These are phyloP conservation scores for Luidia sarsii DNA, from an alignment of 53 echinoderm and acorn worm genomes.

Conservation along the genomic window DNA sequence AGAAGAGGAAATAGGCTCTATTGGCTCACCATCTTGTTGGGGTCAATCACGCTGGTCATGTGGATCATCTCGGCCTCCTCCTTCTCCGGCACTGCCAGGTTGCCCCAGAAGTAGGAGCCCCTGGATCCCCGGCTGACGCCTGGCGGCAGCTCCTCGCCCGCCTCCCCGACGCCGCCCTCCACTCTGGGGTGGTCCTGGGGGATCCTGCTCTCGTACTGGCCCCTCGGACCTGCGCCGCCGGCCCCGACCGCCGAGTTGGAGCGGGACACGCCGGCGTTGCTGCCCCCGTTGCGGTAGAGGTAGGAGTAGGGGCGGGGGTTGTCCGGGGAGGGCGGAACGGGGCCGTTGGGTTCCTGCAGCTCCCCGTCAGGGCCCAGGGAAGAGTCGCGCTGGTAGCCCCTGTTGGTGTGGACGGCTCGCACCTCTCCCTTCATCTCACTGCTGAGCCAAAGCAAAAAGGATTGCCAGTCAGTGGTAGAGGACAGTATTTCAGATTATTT, in stretches of 20 bases:
- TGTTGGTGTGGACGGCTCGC: slow-evolving; percentile 11
- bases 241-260: slow-evolving; percentile 11
- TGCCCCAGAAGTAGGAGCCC: slow-evolving; percentile 38
- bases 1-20: too few relatives aligned
- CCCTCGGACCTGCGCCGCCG: background rate
- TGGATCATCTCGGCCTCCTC: slow-evolving; percentile 25
- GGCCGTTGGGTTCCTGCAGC: background rate
- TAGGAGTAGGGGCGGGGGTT: slow-evolving; percentile 26
- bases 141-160: background rate
- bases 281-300: slow-evolving; percentile 15
- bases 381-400: background rate
- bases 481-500: too few relatives aligned
- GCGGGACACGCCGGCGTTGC: slow-evolving; percentile 5
- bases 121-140: background rate
- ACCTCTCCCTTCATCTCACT: slow-evolving; percentile 19
- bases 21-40: slow-evolving; percentile 29
- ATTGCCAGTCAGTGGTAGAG: too few relatives aligned
- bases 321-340: background rate
- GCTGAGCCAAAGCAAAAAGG: background rate
- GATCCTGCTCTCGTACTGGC: background rate
- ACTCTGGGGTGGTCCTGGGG: background rate
- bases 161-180: background rate
- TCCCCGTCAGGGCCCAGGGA: background rate
- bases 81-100: slow-evolving; percentile 2
- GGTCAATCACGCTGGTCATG: slow-evolving; percentile 13